These are phyloP conservation scores for Scartelaos histophorus DNA, from an alignment of 2,113 vertebrate genomes.

Conservation along the genomic window DNA sequence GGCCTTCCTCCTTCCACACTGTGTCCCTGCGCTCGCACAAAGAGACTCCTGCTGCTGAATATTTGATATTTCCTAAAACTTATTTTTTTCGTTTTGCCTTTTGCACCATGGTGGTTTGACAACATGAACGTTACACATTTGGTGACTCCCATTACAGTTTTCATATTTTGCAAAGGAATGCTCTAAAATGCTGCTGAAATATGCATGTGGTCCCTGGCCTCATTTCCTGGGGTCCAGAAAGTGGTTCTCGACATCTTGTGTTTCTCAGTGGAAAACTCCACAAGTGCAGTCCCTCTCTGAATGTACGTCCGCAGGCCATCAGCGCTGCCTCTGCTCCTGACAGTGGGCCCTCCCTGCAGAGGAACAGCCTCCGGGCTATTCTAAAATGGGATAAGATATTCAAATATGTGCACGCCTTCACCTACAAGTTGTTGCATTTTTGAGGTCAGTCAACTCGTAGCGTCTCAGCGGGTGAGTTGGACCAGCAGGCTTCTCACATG, in stretches of 20 bases:
- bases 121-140: constrained; percentile 4
- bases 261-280: constrained; percentile 54
- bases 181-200: constrained; percentile 62
- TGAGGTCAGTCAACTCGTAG: constrained; percentile 38
- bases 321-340: constrained; percentile 40
- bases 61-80: constrained; percentile 42
- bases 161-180: constrained; percentile 51
- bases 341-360: constrained; percentile 49
- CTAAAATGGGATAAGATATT: constrained; percentile 72
- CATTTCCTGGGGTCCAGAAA: constrained; percentile 49
- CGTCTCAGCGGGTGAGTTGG: constrained; percentile 37
- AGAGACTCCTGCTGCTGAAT: constrained; percentile 47
- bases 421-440: constrained; percentile 46
- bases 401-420: constrained; percentile 58
- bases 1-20: constrained; percentile 32
- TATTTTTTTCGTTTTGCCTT: constrained; percentile 15
- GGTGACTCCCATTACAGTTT: constrained; percentile 46
- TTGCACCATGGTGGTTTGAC: constrained; percentile 24
- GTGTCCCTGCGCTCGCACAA: constrained; percentile 4
- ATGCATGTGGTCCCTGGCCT: constrained; percentile 54
- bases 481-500: constrained; percentile 16
- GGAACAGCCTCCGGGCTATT: constrained; percentile 44
- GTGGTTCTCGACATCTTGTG: constrained; percentile 37
- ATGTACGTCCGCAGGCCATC: constrained; percentile 51
- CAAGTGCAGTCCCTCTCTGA: constrained; percentile 61